Evolutionary conservation across 1,140 invertebrate genomes (phyloP).

Genomic region (Idris sp.): DNA sequence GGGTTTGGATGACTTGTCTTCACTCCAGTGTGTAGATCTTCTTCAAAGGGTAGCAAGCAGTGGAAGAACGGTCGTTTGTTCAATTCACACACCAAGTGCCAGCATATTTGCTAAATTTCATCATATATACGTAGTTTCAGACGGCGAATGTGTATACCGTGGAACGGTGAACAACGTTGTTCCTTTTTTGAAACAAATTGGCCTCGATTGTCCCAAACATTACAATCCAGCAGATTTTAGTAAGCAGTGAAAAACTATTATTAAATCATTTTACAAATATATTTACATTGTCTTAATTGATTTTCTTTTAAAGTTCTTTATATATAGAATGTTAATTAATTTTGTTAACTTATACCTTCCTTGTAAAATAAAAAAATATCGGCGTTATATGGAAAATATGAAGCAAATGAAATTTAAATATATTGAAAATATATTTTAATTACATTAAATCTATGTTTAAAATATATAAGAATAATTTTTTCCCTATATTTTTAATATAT

Average conservation of each 20-base stretch:
- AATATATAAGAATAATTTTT: too few species aligned
- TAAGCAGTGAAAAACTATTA: conserved; percentile 78
- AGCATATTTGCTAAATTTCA: conserved; percentile 87
- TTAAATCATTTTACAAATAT: too few species aligned
- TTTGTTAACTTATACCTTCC: too few species aligned
- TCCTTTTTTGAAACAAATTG: conserved; percentile 82
- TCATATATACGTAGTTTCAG: conserved; percentile 86
- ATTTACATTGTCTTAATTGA: too few species aligned
- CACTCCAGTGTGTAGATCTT: conserved; percentile 85
- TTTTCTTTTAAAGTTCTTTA: too few species aligned
- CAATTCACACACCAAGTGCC: conserved; percentile 94
- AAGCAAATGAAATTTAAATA: too few species aligned
- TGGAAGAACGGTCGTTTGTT: conserved; percentile 92
- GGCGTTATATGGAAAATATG: too few species aligned
- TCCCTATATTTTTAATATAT: too few species aligned
- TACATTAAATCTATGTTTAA: too few species aligned
- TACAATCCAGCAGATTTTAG: conserved; percentile 91
- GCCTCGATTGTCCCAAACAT: conserved; percentile 85
- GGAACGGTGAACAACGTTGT: conserved; percentile 83
- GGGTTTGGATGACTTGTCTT: conserved; percentile 87
- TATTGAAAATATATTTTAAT: too few species aligned
- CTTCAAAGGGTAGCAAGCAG: conserved; percentile 87
- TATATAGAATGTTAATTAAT: too few species aligned
- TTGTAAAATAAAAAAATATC: too few species aligned
- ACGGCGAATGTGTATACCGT: conserved; percentile 87